phyloP scores from a whole-genome alignment of 2,113 vertebrate genomes.

The Myotis lucifugus region DNA sequence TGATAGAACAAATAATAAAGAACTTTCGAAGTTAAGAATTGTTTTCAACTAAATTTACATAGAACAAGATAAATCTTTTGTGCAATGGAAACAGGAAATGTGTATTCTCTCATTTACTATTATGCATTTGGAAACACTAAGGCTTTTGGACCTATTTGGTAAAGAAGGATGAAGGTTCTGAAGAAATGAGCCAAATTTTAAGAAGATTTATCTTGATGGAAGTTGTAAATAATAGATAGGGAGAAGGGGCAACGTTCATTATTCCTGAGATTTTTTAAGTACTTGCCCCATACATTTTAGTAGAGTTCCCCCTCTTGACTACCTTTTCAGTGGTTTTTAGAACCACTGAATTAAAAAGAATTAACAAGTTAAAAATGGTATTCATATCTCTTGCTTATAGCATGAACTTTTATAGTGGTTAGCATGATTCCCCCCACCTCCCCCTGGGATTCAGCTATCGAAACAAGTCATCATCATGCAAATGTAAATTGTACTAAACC shows the following conservation, averaged over 20 bases:
- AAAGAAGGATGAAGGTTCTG: conserved; percentile 34
- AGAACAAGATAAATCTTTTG: conserved; percentile 26
- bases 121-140: conserved; percentile 49
- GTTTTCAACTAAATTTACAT: conserved; percentile 37
- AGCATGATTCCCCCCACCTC: background rate
- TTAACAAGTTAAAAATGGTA: background rate
- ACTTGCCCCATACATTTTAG: conserved; percentile 18
- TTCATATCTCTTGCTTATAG: background rate
- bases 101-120: conserved; percentile 21
- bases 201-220: conserved; percentile 33
- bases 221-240: background rate
- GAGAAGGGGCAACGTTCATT: conserved; percentile 21
- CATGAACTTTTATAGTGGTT: background rate
- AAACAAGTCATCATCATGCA: background rate
- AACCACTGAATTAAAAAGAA: conserved; percentile 12
- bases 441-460: background rate
- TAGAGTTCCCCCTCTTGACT: background rate
- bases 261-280: conserved; percentile 40
- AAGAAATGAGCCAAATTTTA: conserved; percentile 36
- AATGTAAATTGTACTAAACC: background rate
- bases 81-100: conserved; percentile 62
- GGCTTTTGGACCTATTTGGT: background rate
- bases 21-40: conserved; percentile 10
- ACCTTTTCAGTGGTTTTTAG: background rate
- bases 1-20: background rate